Conservation (phyloP, 2,888 invertebrate species). For the Monopis laevigella region DNA sequence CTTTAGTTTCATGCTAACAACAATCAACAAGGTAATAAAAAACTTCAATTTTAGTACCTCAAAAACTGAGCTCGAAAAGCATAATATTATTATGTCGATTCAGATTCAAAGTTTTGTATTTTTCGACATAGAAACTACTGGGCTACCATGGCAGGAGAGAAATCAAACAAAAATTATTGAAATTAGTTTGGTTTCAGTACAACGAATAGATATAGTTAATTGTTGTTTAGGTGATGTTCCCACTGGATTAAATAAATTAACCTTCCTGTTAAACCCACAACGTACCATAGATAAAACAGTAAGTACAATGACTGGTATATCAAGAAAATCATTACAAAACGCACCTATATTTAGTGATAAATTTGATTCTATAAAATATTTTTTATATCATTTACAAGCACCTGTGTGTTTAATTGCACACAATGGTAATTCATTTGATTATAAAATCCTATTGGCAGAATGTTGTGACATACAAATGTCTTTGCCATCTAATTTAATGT, state of each 20-base stretch:
- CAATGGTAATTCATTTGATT: slow-evolving; percentile 84
- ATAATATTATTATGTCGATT: too few species aligned
- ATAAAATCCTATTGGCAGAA: slow-evolving; percentile 72
- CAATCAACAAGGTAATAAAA: too few species aligned
- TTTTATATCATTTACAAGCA: slow-evolving; percentile 69
- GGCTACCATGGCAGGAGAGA: slow-evolving; percentile 66
- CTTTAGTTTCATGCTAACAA: too few species aligned
- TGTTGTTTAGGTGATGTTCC: slow-evolving; percentile 46
- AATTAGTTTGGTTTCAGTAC: slow-evolving; percentile 71
- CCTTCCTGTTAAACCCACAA: slow-evolving; percentile 73
- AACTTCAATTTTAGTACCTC: too few species aligned
- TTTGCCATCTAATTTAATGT: slow-evolving; percentile 64
- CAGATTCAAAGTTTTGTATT: slow-evolving; percentile 68
- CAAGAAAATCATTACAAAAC: slow-evolving; percentile 71
- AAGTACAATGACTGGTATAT: slow-evolving; percentile 66
- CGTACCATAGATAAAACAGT: slow-evolving; percentile 55
- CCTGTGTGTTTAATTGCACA: slow-evolving; percentile 86
- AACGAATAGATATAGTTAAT: slow-evolving; percentile 53
- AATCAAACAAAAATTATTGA: slow-evolving; percentile 74
- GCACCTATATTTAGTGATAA: slow-evolving; percentile 69
- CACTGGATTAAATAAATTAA: slow-evolving; percentile 75
- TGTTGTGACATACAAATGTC: slow-evolving; percentile 54
- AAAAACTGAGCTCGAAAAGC: too few species aligned
- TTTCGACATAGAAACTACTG: slow-evolving; percentile 78
- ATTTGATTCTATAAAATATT: slow-evolving; percentile 65